Evolutionary conservation across 2,888 invertebrate genomes (phyloP).

Genomic region (Campoletis raptor): DNA sequence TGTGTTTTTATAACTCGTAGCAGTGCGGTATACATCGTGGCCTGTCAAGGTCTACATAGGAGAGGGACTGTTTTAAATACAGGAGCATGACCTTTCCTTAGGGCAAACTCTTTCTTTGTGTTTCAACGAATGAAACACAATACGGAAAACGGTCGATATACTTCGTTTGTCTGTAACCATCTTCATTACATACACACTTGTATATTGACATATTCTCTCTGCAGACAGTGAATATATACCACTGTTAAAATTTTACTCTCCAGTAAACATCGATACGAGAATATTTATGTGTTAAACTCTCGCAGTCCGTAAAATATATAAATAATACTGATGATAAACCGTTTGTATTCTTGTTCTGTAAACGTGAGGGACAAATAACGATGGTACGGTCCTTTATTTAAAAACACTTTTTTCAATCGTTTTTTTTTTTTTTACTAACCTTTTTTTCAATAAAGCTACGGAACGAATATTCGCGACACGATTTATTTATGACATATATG

Average conservation of each 20-base stretch:
- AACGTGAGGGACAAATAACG: not conserved
- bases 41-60: not conserved
- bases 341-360: not conserved
- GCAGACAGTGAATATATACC: not conserved
- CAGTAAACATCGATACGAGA: not conserved
- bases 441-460: not conserved
- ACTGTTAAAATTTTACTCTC: not conserved
- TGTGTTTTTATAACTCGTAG: not conserved
- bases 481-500: not conserved
- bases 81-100: not conserved
- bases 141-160: not conserved
- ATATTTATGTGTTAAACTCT: not conserved
- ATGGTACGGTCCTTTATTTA: not conserved
- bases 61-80: not conserved
- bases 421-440: not conserved
- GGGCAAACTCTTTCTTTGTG: not conserved
- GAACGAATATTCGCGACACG: not conserved
- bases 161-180: not conserved
- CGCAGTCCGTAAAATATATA: not conserved
- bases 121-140: not conserved
- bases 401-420: too few relatives aligned
- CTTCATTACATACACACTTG: not conserved
- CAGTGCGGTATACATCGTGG: not conserved
- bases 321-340: not conserved
- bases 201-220: not conserved